A percentile compares a stretch with the other conserved stretches of the same genome.
phyloP scores from a whole-genome alignment of 2,113 vertebrate genomes.

The Chionis minor region DNA sequence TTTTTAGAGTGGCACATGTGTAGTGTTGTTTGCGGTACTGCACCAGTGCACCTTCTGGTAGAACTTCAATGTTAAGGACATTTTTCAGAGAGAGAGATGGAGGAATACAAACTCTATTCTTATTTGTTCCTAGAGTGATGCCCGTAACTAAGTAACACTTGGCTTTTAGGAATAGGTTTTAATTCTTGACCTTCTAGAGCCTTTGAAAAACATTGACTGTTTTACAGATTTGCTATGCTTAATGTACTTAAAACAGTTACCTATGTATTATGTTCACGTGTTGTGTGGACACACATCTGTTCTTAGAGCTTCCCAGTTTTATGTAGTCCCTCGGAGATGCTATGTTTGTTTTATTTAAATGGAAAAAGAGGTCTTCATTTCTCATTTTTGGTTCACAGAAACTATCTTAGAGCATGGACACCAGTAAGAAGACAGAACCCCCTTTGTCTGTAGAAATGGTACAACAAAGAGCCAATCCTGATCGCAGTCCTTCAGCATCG shows the following conservation, averaged over 20 bases:
- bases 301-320: background rate
- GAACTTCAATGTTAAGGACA: background rate
- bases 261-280: background rate
- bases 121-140: background rate
- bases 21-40: background rate
- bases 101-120: background rate
- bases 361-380: background rate
- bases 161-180: background rate
- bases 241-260: background rate
- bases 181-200: background rate
- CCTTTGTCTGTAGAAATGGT: conserved; percentile 69
- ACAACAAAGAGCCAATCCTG: conserved; percentile 75
- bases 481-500: conserved; percentile 59
- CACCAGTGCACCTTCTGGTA: background rate
- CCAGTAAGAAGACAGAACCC: conserved; percentile 76
- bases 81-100: background rate
- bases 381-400: conserved; percentile 40
- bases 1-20: background rate
- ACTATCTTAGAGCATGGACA: conserved; percentile 70
- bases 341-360: background rate
- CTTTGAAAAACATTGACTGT: background rate
- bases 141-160: background rate
- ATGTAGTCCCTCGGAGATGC: background rate
- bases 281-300: background rate
- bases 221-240: background rate